Evolutionary conservation across 2,113 vertebrate species (phyloP), one percentile per base, ranked within the genome.

Genomic region (Cyphomyrus discorhynchus): DNA sequence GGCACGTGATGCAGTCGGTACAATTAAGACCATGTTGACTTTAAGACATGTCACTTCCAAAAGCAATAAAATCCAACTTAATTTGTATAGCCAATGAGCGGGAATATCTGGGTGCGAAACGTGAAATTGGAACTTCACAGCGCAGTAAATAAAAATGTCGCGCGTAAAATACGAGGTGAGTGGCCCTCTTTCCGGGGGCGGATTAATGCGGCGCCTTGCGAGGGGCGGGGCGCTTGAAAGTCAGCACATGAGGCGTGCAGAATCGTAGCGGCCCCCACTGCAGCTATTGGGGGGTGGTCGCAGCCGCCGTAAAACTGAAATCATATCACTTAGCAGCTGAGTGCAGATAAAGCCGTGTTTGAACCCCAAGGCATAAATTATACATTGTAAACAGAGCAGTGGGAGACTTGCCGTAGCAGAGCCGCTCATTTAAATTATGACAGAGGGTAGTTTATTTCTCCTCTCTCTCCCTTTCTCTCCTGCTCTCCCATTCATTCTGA

Each of bases 291-390:
- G 62, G 56, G 62, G 10, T 58, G 56, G 85, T 91, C 91, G 89
- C 31, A 87, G 84, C 90, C 86, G 91, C 93, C 92, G 92, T 95
- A 95, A 96, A 95, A 94, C 93, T 93, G 93, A 97, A 98, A 97
- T 98, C 95, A 95, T 97, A 97, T 97, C 96, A 97, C 96, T 97
- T 97, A 97, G 96, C 95, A 96, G 95, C 97, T 95, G 95, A 97
- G 96, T 95, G 93, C 95, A 96, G 96, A 97, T 97, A 96, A 96
- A 96, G 96, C 93, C 93, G 94, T 96, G 95, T 97, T 97, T 97
- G 96, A 97, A 97, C 96, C 94, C 93, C 93, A 92, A 96, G 95
- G 95, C 95, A 97, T 98, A 97, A 98, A 98, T 99, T 97, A 97
- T 97, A 96, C 95, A 97, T 96, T 96, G 96, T 97, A 97, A 98